Evolutionary conservation across 2,888 invertebrate genomes (phyloP).

Genomic region (Euphydryas editha): DNA sequence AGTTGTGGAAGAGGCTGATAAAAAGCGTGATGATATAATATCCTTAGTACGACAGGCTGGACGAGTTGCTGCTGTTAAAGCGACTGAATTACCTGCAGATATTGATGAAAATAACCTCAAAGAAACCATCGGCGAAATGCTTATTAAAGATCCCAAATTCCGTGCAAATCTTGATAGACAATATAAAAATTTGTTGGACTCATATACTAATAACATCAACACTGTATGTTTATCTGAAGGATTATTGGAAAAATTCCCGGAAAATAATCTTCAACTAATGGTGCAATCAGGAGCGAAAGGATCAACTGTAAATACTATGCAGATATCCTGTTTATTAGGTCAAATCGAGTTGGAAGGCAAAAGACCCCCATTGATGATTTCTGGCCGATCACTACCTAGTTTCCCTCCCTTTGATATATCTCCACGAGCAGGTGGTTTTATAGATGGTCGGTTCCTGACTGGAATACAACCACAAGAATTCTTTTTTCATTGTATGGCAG

Average conservation of each 20-base stretch:
- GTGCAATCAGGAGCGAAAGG: constrained; percentile 99
- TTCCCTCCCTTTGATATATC: constrained; percentile 94
- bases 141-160: constrained; percentile 89
- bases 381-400: constrained; percentile 95
- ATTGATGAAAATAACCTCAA: constrained; percentile 84
- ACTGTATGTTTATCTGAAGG: constrained; percentile 93
- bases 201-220: constrained; percentile 95
- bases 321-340: constrained; percentile 98
- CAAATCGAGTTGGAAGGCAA: constrained; percentile 99
- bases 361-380: constrained; percentile 97
- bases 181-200: constrained; percentile 91
- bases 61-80: constrained; percentile 85
- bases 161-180: constrained; percentile 91
- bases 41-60: constrained; percentile 86
- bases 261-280: constrained; percentile 99
- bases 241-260: constrained; percentile 93
- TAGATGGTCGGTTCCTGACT: constrained; percentile 98
- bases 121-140: constrained; percentile 87
- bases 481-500: constrained; percentile 99
- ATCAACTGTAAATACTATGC: constrained; percentile 98
- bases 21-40: constrained; percentile 87
- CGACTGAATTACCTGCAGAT: constrained; percentile 87
- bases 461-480: constrained; percentile 99
- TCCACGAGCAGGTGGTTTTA: constrained; percentile 97
- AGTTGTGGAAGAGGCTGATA: constrained; percentile 88